These are phyloP conservation scores for Leucophenga montana DNA, from an alignment of 2,888 invertebrate species.

Conservation along the genomic window DNA sequence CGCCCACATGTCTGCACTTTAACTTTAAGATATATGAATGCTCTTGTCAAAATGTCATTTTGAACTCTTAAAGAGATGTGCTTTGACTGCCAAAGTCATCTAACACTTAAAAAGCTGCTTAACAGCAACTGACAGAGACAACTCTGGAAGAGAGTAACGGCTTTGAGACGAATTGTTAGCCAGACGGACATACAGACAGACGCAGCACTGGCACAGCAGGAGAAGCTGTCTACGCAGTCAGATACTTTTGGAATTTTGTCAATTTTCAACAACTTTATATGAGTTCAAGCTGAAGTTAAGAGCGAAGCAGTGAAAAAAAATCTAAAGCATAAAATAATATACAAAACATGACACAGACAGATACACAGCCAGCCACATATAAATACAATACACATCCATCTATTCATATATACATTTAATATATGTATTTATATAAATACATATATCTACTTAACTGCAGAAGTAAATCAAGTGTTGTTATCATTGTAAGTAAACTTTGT, in stretches of 20 bases:
- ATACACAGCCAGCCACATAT: not conserved
- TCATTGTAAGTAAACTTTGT: slow-evolving; percentile 17
- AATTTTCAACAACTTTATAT: not conserved
- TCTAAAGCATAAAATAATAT: slow-evolving; percentile 33
- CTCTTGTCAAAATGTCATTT: too few relatives aligned
- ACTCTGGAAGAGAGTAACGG: not conserved
- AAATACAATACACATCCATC: not conserved
- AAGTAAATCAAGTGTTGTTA: slow-evolving; percentile 16
- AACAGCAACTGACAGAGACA: not conserved
- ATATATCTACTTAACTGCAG: not conserved
- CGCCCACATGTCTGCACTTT: too few relatives aligned
- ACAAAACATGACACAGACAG: slow-evolving; percentile 21
- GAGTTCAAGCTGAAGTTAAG: too few relatives aligned
- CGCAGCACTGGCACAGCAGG: not conserved
- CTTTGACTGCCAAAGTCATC: too few relatives aligned
- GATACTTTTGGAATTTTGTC: slow-evolving; percentile 1
- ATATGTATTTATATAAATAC: not conserved
- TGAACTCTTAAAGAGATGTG: too few relatives aligned
- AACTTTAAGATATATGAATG: too few relatives aligned
- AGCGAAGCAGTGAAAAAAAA: too few relatives aligned
- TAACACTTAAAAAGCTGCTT: too few relatives aligned
- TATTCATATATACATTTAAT: not conserved
- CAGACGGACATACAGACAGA: not conserved
- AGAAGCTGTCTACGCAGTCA: too few relatives aligned
- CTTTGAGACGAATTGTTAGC: not conserved